Evolutionary conservation across 2,888 invertebrate species (phyloP), one percentile per base, ranked within the genome.

Genomic region (Nemotelus pantherinus): DNA sequence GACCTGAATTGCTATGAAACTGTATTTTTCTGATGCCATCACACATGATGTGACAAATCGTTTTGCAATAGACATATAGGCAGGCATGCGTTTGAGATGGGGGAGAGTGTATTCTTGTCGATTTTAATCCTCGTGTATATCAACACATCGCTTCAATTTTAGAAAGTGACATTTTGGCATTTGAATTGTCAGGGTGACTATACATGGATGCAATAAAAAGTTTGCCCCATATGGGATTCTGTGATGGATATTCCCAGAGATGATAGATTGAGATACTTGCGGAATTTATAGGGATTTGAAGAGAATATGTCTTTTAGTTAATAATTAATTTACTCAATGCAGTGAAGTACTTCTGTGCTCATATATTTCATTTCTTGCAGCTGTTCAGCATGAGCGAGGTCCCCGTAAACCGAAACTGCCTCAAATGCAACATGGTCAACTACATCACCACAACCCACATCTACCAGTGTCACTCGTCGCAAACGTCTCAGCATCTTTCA

Each of bases 321-420:
- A 25, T 78, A 70, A 63, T 53, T 77, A 71, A 50, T 9, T 50
- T 7, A 50, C 9, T 50, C 6, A 50, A 50, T 7, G 50, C 50
- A 7, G 9, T 50, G 50, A 50, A 50, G 50, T 50, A 9, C 50
- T 50, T 7, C 9, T 25, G 25, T 25, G 1, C 25, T 25, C 7
- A 39, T 63, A 9, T 63, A 3, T 41, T 44, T n/a, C 25, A 47
- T 57, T 57, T 57, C 25, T 75, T 64, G 2, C 89, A 98, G 98
- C 98, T 85, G 98, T 98, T 80, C 98, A 98, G 88, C 98, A 98
- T 88, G 98, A 98, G 88, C 91, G 98, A 65, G 98, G 98, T 5
- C 98, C 98, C 0, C 91, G 98, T 79, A 97, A 97, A 88, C 96
- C 97, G 4, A 97, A 98, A 88, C 88, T 93, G 80, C 88, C 89